Evolutionary conservation across 1,140 invertebrate genomes (phyloP).

Genomic region (Calosoma granatense): DNA sequence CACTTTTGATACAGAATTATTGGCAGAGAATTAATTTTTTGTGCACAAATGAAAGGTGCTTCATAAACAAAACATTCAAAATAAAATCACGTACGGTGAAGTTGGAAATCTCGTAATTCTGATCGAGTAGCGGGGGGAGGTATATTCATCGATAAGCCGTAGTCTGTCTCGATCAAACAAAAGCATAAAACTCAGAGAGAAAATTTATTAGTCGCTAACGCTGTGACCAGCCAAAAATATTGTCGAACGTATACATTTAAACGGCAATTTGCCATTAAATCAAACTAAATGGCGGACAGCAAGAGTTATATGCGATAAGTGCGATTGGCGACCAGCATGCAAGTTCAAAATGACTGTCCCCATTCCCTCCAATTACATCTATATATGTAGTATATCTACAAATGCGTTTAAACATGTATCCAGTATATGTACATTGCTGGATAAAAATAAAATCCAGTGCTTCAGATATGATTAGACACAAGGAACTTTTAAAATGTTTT

Average conservation of each 20-base stretch:
- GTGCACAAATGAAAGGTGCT: no score
- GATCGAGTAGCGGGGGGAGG: no score
- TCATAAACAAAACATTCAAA: no score
- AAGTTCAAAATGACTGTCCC: not conserved
- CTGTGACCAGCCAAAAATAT: slow-evolving; percentile 6
- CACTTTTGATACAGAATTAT: no score
- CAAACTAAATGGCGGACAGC: slow-evolving; percentile 1
- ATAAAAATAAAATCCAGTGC: no score
- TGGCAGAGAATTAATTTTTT: no score
- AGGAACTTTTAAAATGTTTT: no score
- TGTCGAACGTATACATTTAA: slow-evolving; percentile 8
- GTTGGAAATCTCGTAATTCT: no score
- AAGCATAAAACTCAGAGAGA: not conserved
- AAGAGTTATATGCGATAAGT: slow-evolving; percentile 6
- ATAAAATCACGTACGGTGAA: no score
- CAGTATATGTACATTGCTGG: no score
- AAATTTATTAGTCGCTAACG: not conserved
- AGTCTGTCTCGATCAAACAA: not conserved
- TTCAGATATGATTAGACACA: no score
- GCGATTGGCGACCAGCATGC: not conserved
- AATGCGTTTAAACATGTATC: no score
- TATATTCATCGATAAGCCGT: not conserved
- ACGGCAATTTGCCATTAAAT: slow-evolving; percentile 9
- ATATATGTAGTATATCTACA: not conserved
- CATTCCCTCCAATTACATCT: not conserved